phyloP scores from a whole-genome alignment of 2,113 vertebrate genomes.

The Cnemophilus loriae region DNA sequence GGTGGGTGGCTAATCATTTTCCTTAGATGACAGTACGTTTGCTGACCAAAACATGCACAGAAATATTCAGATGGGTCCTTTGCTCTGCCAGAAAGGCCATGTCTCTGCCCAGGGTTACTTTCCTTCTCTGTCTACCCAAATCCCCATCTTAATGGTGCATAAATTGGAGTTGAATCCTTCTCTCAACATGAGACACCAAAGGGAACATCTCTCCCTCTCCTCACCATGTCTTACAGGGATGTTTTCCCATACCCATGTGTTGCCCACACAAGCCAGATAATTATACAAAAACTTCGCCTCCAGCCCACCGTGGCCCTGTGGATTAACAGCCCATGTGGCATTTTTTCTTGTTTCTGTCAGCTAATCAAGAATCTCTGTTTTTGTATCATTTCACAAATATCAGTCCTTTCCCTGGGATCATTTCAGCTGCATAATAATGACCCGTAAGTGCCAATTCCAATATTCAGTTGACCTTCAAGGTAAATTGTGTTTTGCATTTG shows the following conservation, averaged over 20 bases:
- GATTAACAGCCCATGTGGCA: not conserved
- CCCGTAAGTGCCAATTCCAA: slow-evolving; percentile 4
- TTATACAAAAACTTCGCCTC: not conserved
- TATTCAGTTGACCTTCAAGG: slow-evolving; percentile 62
- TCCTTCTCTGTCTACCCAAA: not conserved
- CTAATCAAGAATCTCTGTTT: not conserved
- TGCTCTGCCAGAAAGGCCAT: not conserved
- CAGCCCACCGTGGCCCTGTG: not conserved
- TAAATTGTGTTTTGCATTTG: slow-evolving; percentile 55
- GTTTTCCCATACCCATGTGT: not conserved
- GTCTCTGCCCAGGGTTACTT: not conserved
- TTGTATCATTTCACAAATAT: slow-evolving; percentile 7
- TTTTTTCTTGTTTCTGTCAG: not conserved
- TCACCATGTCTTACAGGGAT: not conserved
- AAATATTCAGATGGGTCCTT: not conserved
- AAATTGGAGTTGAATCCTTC: not conserved
- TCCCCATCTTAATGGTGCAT: not conserved
- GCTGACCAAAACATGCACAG: not conserved
- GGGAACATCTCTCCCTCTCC: not conserved
- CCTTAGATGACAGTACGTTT: not conserved
- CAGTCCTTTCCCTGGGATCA: not conserved
- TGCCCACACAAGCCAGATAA: not conserved
- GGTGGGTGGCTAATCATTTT: not conserved
- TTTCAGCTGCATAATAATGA: slow-evolving; percentile 14
- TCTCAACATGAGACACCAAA: not conserved